A percentile compares a stretch with the other conserved stretches of the same genome.
Evolutionary conservation across 2,113 vertebrate species (phyloP).

Genomic region (Chascanopsetta lugubris): DNA sequence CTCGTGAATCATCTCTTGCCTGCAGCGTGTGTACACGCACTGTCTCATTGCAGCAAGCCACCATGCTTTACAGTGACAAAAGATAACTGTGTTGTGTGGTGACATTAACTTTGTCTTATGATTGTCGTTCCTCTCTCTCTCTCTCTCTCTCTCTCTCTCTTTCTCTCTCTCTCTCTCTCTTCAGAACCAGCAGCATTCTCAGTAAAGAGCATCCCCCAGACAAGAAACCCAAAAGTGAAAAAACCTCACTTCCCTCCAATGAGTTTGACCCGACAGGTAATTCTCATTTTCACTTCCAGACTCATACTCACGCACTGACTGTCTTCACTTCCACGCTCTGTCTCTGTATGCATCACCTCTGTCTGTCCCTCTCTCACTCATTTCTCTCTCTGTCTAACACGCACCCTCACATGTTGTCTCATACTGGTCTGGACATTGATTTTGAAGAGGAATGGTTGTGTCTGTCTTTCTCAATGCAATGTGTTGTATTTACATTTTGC

Average conservation of each 20-base stretch:
- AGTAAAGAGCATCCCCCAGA: conserved; percentile 94
- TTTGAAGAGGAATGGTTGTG: conserved; percentile 35
- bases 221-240: conserved; percentile 94
- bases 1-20: conserved; percentile 9
- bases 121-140: too few species aligned
- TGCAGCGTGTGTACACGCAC: conserved; percentile 6
- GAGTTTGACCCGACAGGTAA: conserved; percentile 85
- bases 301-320: not conserved
- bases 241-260: conserved; percentile 71
- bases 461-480: conserved; percentile 21
- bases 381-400: conserved; percentile 3
- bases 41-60: not conserved
- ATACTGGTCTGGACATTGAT: conserved; percentile 47
- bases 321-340: conserved; percentile 3
- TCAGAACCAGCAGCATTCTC: conserved; percentile 94
- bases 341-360: not conserved
- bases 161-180: conserved; percentile 60
- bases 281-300: conserved; percentile 2
- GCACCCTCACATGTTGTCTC: conserved; percentile 22
- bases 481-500: conserved; percentile 7
- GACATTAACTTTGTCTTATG: too few species aligned
- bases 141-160: too few species aligned
- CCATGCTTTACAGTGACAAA: conserved; percentile 7
- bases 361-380: not conserved
- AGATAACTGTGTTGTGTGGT: conserved; percentile 18